Evolutionary conservation across 1,140 invertebrate species (phyloP).

Genomic region (Thrips palmi): DNA sequence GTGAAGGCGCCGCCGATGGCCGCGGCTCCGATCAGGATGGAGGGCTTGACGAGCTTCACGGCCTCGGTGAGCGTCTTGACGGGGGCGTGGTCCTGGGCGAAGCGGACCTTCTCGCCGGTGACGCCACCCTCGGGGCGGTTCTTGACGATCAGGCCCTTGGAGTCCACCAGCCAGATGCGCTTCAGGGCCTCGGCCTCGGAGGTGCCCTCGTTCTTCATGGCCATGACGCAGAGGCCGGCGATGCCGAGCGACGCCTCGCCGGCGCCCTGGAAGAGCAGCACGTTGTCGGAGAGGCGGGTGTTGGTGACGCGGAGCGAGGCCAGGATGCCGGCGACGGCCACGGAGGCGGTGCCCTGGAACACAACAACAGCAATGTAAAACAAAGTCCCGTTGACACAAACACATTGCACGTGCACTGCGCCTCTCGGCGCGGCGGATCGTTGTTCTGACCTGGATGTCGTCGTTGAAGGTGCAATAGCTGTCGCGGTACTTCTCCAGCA

Average conservation of each 20-base stretch:
- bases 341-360: constrained; percentile 78
- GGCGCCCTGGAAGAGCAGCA: constrained; percentile 79
- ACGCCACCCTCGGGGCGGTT: constrained; percentile 53
- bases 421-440: too few species aligned
- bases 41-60: constrained; percentile 58
- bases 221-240: constrained; percentile 67
- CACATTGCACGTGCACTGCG: too few species aligned
- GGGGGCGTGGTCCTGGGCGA: constrained; percentile 49
- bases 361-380: too few species aligned
- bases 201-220: constrained; percentile 67
- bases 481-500: constrained; percentile 68
- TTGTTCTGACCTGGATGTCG: too few species aligned
- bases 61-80: constrained; percentile 55
- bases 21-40: constrained; percentile 70
- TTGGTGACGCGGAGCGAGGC: constrained; percentile 61
- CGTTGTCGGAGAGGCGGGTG: constrained; percentile 56
- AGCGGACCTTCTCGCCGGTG: constrained; percentile 53
- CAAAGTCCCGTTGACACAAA: too few species aligned
- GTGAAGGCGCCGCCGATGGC: constrained; percentile 73
- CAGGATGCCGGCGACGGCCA: constrained; percentile 81
- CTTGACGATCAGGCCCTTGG: constrained; percentile 60
- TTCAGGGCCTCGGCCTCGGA: constrained; percentile 44
- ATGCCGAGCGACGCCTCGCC: constrained; percentile 82
- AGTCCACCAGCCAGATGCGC: constrained; percentile 55
- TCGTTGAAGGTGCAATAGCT: constrained; percentile 89